Conservation (phyloP, 2,113 vertebrate species). For the Ia io region DNA sequence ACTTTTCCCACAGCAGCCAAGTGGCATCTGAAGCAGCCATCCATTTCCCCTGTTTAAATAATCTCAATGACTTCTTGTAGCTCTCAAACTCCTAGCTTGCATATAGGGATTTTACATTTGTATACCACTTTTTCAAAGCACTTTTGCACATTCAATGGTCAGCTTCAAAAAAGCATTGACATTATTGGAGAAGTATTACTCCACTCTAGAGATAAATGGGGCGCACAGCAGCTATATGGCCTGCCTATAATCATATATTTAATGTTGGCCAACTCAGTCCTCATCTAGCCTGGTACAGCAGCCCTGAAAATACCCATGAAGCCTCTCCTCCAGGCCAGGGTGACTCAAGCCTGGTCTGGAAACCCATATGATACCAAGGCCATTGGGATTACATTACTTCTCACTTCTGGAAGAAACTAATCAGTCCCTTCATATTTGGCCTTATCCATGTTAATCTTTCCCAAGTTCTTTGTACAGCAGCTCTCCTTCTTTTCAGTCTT, state of each 20-base stretch:
- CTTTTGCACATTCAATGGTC: background rate
- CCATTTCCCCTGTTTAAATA: background rate
- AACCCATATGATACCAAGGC: background rate
- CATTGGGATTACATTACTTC: background rate
- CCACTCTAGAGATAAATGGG: background rate
- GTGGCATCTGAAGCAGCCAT: background rate
- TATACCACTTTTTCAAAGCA: background rate
- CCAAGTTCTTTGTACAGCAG: background rate
- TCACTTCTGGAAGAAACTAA: background rate
- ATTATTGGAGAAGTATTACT: background rate
- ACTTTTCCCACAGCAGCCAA: background rate
- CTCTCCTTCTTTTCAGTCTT: background rate
- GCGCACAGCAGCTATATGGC: background rate
- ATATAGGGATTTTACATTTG: constrained; percentile 12
- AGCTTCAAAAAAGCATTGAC: background rate
- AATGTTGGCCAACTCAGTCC: background rate
- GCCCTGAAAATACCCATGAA: background rate
- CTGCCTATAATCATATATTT: background rate
- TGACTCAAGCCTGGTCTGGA: background rate
- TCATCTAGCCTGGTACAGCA: background rate
- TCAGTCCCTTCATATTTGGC: background rate
- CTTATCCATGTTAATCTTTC: background rate
- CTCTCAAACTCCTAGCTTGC: background rate
- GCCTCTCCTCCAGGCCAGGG: background rate
- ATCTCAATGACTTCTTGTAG: background rate